Evolutionary conservation across 2,797 vertebrate species (phyloP), one percentile per base, ranked within the genome.

Genomic region (Chanos chanos): DNA sequence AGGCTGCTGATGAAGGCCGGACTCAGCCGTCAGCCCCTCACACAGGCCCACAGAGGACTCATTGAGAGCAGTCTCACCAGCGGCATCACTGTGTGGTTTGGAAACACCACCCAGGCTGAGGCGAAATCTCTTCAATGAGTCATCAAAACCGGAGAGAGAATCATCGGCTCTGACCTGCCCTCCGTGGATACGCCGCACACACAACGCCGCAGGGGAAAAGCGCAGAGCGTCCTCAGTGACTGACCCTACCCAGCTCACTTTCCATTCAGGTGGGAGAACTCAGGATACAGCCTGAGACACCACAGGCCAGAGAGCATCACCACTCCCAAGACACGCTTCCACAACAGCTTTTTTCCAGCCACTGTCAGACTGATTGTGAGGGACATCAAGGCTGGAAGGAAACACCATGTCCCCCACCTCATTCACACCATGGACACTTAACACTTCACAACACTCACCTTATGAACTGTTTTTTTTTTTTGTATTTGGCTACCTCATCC

Each of bases 31-130:
- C 43, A 28, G 22, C 16, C 49, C 12, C 30, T 64, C 19, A 48
- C 10, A 12, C 57, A 54, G 41, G 45, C 52, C 40, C 49, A 48
- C 64, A 63, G 54, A 48, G 48, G 48, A 27, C 40, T 51, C 1
- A 2, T 60, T 7, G 41, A 49, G 31, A 48, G 45, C 5, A 25
- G 58, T 9, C 55, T 57, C 52, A 63, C 53, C 18, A 33, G 12
- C 2, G 18, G 4, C 8, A 44, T 51, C 22, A 47, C 45, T 19
- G 56, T 51, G 21, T 50, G 31, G 22, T 37, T 5, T 27, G 34
- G 45, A 7, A 40, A 24, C 12, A 25, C 43, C 7, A 18, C 15
- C 36, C 45, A 19, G 2, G 19, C 19, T 19, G 19, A 19, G 19
- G 19, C 19, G 19, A 19, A 19, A 19, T 19, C 19, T 19, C 19